Evolutionary conservation across 2,888 invertebrate genomes (phyloP).

Genomic region (Trichopria drosophilae): DNA sequence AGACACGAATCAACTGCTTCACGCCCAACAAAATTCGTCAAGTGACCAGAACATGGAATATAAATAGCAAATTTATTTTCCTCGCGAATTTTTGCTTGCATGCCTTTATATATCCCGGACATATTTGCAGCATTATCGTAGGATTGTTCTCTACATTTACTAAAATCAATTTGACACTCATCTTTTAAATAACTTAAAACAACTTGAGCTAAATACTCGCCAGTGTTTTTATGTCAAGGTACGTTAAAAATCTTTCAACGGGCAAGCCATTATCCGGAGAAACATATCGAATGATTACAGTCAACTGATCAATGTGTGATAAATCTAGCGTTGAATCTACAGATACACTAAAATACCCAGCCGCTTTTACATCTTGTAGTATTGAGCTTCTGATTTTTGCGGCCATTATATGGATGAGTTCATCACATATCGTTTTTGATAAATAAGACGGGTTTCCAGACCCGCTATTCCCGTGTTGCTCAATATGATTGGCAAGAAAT

Average conservation of each 20-base stretch:
- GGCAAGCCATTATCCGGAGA: constrained; percentile 18
- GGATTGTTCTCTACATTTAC: constrained; percentile 31
- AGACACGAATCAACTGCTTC: constrained; percentile 29
- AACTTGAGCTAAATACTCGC: constrained; percentile 4
- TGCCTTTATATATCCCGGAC: constrained; percentile 31
- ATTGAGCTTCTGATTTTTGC: constrained; percentile 23
- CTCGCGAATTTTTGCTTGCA: constrained; percentile 36
- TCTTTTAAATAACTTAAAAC: constrained; percentile 8
- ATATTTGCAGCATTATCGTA: constrained; percentile 40
- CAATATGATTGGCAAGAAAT: constrained; percentile 34
- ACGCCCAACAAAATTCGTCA: constrained; percentile 31
- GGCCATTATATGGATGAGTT: constrained; percentile 17
- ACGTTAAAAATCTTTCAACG: constrained; percentile 14
- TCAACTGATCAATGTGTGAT: constrained; percentile 21
- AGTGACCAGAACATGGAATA: constrained; percentile 35
- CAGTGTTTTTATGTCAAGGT: constrained; percentile 6
- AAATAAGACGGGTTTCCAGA: constrained; percentile 31
- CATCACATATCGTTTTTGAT: too few species aligned
- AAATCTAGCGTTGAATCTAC: constrained; percentile 38
- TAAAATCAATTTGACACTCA: constrained; percentile 12
- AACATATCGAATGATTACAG: constrained; percentile 19
- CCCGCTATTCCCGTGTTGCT: constrained; percentile 33
- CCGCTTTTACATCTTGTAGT: constrained; percentile 29
- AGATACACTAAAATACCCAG: constrained; percentile 19
- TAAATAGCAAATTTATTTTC: constrained; percentile 32